Evolutionary conservation across 2,113 vertebrate species (phyloP).

Genomic region (Mormoops blainvillei): DNA sequence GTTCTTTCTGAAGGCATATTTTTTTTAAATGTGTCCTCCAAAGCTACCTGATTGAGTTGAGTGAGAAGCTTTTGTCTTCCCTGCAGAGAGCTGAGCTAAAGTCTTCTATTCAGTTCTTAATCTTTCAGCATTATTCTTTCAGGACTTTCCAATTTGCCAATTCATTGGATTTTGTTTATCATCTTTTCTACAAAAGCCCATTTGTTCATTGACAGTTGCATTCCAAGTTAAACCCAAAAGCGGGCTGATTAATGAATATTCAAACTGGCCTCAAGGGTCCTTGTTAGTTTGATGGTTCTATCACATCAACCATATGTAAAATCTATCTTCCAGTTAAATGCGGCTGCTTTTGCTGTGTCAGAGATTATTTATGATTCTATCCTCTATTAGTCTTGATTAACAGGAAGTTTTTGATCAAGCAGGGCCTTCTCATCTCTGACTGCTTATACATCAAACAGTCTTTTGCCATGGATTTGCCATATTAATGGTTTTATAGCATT

Average conservation of each 20-base stretch:
- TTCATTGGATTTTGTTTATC: conserved; percentile 70
- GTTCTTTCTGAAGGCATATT: conserved; percentile 47
- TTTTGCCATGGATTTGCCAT: conserved; percentile 17
- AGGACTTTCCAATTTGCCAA: conserved; percentile 58
- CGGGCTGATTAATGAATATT: conserved; percentile 68
- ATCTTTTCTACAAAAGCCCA: conserved; percentile 55
- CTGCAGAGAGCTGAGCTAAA: conserved; percentile 53
- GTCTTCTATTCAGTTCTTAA: conserved; percentile 58
- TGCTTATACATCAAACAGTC: conserved; percentile 35
- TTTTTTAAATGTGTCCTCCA: neutral
- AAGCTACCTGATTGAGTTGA: conserved; percentile 38
- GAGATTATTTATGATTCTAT: conserved; percentile 48
- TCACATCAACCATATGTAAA: conserved; percentile 58
- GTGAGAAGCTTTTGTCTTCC: conserved; percentile 45
- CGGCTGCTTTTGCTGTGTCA: conserved; percentile 37
- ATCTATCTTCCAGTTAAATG: conserved; percentile 53
- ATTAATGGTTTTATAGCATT: conserved; percentile 31
- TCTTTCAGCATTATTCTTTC: conserved; percentile 59
- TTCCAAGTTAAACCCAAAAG: conserved; percentile 60
- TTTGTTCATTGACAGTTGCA: conserved; percentile 67
- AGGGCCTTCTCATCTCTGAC: conserved; percentile 1
- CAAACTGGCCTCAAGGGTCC: conserved; percentile 36
- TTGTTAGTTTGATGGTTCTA: conserved; percentile 53
- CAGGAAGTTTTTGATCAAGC: conserved; percentile 47
- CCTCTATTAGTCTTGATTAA: conserved; percentile 56